A percentile compares a stretch with the other conserved stretches of the same genome.
Evolutionary conservation across 2,888 invertebrate species (phyloP).

Genomic region (Mythimna pallens): DNA sequence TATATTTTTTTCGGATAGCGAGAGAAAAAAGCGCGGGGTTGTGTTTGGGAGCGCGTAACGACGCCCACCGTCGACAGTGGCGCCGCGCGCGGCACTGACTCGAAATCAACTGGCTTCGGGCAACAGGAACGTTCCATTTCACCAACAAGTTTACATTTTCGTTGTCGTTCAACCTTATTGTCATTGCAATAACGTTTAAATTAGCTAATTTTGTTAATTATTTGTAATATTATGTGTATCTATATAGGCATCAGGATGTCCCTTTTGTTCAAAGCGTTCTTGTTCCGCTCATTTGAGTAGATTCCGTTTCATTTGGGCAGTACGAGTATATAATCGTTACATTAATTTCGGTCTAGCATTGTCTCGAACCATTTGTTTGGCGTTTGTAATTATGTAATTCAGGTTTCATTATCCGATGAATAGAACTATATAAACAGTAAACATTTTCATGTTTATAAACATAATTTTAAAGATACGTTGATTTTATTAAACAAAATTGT

Average conservation of each 20-base stretch:
- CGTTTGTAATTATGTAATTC: conserved; percentile 42
- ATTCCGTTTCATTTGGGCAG: conserved; percentile 77
- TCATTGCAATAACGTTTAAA: conserved; percentile 62
- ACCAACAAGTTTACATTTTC: conserved; percentile 68
- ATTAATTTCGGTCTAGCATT: conserved; percentile 70
- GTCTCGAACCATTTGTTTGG: conserved; percentile 39
- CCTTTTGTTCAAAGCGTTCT: conserved; percentile 85
- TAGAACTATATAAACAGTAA: conserved; percentile 13
- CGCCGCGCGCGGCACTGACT: conserved; percentile 89
- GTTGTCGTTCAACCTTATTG: conserved; percentile 64
- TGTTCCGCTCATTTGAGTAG: conserved; percentile 81
- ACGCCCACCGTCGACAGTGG: conserved; percentile 87
- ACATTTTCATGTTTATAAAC: conserved; percentile 39
- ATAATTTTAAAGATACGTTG: conserved; percentile 16
- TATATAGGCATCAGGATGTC: conserved; percentile 81
- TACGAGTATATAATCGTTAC: conserved; percentile 72
- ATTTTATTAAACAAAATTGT: conserved; percentile 2
- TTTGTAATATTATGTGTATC: conserved; percentile 57
- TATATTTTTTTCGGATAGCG: conserved; percentile 64
- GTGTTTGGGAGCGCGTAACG: conserved; percentile 77
- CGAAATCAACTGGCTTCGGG: conserved; percentile 77
- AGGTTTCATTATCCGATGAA: conserved; percentile 32
- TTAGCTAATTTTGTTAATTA: conserved; percentile 29
- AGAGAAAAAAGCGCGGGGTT: conserved; percentile 75
- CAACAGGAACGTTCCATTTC: conserved; percentile 80